Percentiles rank a stretch among this genome's conserved stretches.
phyloP scores from a whole-genome alignment of 2,797 vertebrate species.

The Sebastes kiyomatsui region DNA sequence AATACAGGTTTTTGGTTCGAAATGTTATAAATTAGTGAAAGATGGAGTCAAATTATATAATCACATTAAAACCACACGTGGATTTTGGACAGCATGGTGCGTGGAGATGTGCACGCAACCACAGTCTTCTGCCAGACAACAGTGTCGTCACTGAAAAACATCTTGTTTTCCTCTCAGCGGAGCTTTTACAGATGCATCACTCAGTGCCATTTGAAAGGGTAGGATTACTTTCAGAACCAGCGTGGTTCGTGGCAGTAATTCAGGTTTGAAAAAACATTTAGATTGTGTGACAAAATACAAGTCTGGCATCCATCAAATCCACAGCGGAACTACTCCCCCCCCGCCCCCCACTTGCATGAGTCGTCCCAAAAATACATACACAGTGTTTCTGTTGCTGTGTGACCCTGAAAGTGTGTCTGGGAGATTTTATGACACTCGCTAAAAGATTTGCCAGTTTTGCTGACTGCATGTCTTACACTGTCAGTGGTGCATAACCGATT shows the following conservation, averaged over 20 bases:
- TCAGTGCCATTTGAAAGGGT: conserved; percentile 19
- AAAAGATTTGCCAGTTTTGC: conserved; percentile 65
- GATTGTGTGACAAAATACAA: conserved; percentile 22
- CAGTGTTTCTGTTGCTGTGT: conserved; percentile 39
- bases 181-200: conserved; percentile 17
- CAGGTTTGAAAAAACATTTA: conserved; percentile 12
- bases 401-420: conserved; percentile 60
- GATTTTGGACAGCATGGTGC: not conserved
- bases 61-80: not conserved
- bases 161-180: conserved; percentile 13
- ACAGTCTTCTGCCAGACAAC: conserved; percentile 15
- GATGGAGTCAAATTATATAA: not conserved
- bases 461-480: conserved; percentile 62
- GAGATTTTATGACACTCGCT: conserved; percentile 63
- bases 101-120: not conserved
- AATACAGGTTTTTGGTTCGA: not conserved
- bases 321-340: not conserved
- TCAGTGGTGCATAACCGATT: conserved; percentile 60
- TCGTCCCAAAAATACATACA: conserved; percentile 33
- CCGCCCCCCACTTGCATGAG: not conserved
- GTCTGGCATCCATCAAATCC: conserved; percentile 30
- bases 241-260: conserved; percentile 23
- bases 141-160: conserved; percentile 14
- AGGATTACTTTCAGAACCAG: conserved; percentile 8
- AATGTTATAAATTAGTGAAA: not conserved